Conservation (phyloP, 2,888 invertebrate species). For the Eumerus sabulonum region DNA sequence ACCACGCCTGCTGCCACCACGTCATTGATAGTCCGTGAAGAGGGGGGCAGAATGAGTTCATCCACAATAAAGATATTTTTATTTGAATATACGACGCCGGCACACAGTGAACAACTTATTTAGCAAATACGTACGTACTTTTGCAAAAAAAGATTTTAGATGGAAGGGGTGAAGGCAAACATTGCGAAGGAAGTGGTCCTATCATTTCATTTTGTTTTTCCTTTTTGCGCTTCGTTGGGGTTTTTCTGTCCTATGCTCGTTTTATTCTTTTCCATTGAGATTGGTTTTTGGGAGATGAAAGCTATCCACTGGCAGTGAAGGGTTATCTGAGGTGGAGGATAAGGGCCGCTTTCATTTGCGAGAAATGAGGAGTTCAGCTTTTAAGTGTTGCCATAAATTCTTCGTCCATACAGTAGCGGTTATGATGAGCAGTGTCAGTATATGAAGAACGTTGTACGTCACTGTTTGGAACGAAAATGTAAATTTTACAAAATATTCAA, state of each 20-base stretch:
- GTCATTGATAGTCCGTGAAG: slow-evolving; percentile 30
- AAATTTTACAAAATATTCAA: not conserved
- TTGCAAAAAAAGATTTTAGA: slow-evolving; percentile 1
- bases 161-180: slow-evolving; percentile 40
- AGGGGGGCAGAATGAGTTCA: slow-evolving; percentile 46
- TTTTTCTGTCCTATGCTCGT: slow-evolving; percentile 3
- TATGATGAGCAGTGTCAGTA: slow-evolving; percentile 52
- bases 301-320: slow-evolving; percentile 35
- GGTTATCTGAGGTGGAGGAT: slow-evolving; percentile 32
- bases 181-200: slow-evolving; percentile 41
- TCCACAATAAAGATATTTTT: slow-evolving; percentile 68
- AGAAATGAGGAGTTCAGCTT: slow-evolving; percentile 46
- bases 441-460: slow-evolving; percentile 26
- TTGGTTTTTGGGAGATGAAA: slow-evolving; percentile 60
- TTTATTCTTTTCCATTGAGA: slow-evolving; percentile 32
- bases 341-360: slow-evolving; percentile 43
- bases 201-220: slow-evolving; percentile 3
- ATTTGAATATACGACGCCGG: slow-evolving; percentile 67
- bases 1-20: slow-evolving; percentile 33
- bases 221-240: slow-evolving; percentile 1
- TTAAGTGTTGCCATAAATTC: slow-evolving; percentile 64
- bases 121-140: slow-evolving; percentile 56
- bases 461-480: slow-evolving; percentile 23
- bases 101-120: slow-evolving; percentile 66
- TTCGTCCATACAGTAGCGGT: slow-evolving; percentile 46